Base-by-base conservation (phyloP, 2,888 invertebrate genomes). In the Onthophagus sagittarius region DNA sequence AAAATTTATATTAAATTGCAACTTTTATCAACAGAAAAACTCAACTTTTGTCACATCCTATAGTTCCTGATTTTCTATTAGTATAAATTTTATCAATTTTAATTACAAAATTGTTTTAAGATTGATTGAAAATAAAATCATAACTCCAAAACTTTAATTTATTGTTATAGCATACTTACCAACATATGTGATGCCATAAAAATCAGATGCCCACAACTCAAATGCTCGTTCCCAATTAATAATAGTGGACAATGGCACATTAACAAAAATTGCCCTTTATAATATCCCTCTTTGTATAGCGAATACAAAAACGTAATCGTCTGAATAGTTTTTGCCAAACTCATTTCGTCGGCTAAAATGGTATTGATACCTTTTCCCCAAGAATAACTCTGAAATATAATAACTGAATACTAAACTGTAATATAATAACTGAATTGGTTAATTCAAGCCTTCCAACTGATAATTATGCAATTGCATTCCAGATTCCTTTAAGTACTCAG, bases 161-260 rank as follows among this genome's bases (percentile, higher is more conserved):
- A n/a, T 23, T 23, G 1, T 53, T 4, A 53, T 4, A 33, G 39
- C n/a, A 73, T 15, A 76, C 84, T 86, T 87, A 83, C 84, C 84
- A 39, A 93, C 92, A 83, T 95, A 95, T 0, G 95, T 95, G 72
- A 95, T 94, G 63, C 93, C 93, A 82, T 99, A 99, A 81, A 99
- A 94, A 83, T 99, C 99, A 0, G 99, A 99, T 0, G 99, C 99
- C 99, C 99, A 99, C 23, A 96, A 90, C 85, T 99, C 99, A 83
- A 99, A 99, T 85, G 99, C 99, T 86, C 99, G 89, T 86, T 99
- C 99, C 99, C 99, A 99, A 86, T 99, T 99, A 81, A 99, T 99
- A 77, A 99, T 96, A 0, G 99, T 99, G 0, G 99, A 99, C 0
- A 99, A 88, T 0, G 99, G 99, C 0, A 98, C 99, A n/a, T 97